Conservation (phyloP, 2,113 vertebrate species). For the Pipra filicauda region DNA sequence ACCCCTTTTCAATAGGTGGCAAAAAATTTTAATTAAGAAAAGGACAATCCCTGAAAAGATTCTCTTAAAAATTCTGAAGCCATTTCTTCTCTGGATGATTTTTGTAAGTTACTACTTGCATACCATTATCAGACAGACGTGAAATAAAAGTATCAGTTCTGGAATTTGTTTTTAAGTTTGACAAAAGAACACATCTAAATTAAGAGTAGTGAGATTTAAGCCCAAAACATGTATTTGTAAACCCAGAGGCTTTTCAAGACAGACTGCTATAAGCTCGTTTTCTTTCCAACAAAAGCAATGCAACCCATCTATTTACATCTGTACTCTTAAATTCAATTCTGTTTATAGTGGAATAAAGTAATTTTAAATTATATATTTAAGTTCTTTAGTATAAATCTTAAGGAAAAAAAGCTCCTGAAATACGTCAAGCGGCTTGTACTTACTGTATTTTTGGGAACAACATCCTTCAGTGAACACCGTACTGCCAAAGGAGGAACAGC, state of each 20-base stretch:
- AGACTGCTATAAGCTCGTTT: neutral
- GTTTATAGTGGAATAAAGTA: neutral
- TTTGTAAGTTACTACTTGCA: neutral
- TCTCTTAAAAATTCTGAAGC: neutral
- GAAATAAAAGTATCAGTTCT: neutral
- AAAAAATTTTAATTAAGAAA: neutral
- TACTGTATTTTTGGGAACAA: constrained; percentile 86
- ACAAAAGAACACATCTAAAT: neutral
- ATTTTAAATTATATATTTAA: neutral
- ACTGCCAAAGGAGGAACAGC: constrained; percentile 79
- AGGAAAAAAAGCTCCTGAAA: neutral
- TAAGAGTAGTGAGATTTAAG: neutral
- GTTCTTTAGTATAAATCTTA: neutral
- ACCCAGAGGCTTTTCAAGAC: neutral
- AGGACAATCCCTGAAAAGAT: neutral
- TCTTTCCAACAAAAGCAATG: neutral
- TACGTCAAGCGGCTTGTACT: constrained; percentile 32
- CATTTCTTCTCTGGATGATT: neutral
- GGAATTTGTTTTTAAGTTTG: neutral
- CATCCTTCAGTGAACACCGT: constrained; percentile 85
- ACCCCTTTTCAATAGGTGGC: neutral
- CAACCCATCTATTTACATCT: neutral
- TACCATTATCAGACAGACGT: neutral
- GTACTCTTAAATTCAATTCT: neutral
- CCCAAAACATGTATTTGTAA: neutral